Evolutionary conservation across 2,888 invertebrate species (phyloP).

Genomic region (Microctonus hyperodae): DNA sequence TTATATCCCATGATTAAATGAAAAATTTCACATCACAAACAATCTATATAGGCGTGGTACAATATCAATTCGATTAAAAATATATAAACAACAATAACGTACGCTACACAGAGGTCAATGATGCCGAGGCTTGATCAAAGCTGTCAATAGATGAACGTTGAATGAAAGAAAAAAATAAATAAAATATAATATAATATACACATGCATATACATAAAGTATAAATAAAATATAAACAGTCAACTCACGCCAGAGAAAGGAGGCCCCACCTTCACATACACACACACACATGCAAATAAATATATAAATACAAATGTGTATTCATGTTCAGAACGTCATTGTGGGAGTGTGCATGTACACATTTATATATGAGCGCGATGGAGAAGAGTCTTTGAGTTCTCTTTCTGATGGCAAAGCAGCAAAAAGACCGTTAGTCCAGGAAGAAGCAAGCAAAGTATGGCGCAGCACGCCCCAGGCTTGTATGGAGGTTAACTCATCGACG

Average conservation of each 20-base stretch:
- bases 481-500: constrained; percentile 48
- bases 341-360: constrained; percentile 18
- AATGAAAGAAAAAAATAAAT: too few species aligned
- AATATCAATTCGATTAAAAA: constrained; percentile 2
- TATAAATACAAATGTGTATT: not conserved
- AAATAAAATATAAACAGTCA: constrained; percentile 14
- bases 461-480: constrained; percentile 44
- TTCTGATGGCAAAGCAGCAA: constrained; percentile 22
- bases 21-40: not conserved
- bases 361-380: not conserved
- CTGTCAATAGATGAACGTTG: not conserved
- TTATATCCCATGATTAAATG: not conserved
- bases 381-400: constrained; percentile 23
- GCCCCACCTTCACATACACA: not conserved
- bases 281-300: too few species aligned
- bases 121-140: not conserved
- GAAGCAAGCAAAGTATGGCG: constrained; percentile 42
- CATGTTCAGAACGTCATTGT: constrained; percentile 8
- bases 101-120: not conserved
- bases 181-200: not conserved
- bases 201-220: not conserved
- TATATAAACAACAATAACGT: not conserved
- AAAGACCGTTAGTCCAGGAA: constrained; percentile 51
- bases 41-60: not conserved
- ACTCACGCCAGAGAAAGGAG: constrained; percentile 19